Base-by-base conservation (phyloP, 2,113 vertebrate species). In the Fregetta grallaria region DNA sequence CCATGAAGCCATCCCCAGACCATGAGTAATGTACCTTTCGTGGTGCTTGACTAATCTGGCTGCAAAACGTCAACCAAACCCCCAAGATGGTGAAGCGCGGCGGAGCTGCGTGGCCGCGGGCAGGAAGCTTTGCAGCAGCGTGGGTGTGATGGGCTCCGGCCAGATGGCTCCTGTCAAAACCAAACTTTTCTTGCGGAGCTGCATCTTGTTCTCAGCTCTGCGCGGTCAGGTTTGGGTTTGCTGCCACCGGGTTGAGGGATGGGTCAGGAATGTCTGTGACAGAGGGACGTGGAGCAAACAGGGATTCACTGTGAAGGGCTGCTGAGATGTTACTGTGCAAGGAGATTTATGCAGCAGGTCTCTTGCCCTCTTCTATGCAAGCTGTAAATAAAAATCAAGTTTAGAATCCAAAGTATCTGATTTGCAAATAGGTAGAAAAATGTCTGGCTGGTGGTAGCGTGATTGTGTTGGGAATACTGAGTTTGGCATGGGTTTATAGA, bases 11-110 rank as follows among this genome's bases (percentile, higher is more conserved):
- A 27, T 74, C 55, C 68, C 30, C 40, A 30, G 61, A 8, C 50
- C 36, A 4, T 91, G 93, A 91, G 71, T 92, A 94, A 95, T 63
- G 70, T 29, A 9, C 53, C 30, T 86, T 45, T 26, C 6, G 47
- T 72, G 71, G 72, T 2, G 68, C 47, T 50, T 88, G 81, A 78
- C 75, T 92, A 42, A 88, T 42, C 77, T 13, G 66, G 5, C 63
- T 71, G 49, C 56, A 40, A 52, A 92, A 52, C 73, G 58, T 61
- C 90, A 59, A 67, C 61, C 38, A 47, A 30, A 3, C 11, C 53
- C 73, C 75, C 42, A 10, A 65, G 47, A 21, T 65, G 74, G 65
- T 73, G 80, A 22, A 52, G 78, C 5, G 1, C 12, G 1, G 19
- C 3, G 20, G 18, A 32, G 68, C 49, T 19, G 45, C 0, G 4